Percentiles rank a stretch among this genome's conserved stretches.
Conservation (phyloP, 1,140 invertebrate species). For the Apis laboriosa region DNA sequence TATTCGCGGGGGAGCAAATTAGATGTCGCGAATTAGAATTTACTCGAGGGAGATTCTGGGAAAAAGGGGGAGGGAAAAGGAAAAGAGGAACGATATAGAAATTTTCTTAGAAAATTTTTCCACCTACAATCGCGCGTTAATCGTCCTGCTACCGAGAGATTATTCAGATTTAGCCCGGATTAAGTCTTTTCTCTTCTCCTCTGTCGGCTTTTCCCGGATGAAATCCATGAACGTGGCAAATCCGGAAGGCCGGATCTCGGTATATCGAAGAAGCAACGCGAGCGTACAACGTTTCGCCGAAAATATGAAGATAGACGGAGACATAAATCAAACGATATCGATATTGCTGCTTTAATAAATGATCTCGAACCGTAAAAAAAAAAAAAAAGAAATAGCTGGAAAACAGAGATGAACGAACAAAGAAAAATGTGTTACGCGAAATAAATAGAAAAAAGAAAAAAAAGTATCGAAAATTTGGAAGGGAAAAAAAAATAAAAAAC, state of each 20-base stretch:
- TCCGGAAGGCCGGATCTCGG: neutral
- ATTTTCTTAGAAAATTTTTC: neutral
- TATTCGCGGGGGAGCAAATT: neutral
- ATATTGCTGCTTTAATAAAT: constrained; percentile 44
- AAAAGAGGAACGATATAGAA: neutral
- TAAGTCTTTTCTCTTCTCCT: neutral
- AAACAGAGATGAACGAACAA: no score
- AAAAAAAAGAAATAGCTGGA: no score
- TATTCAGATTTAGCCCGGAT: constrained; percentile 1
- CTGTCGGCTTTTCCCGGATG: neutral
- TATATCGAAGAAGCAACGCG: neutral
- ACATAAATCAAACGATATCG: constrained; percentile 40
- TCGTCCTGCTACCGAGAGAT: neutral
- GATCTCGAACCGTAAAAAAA: neutral
- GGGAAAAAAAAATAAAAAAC: neutral
- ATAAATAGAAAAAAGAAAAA: no score
- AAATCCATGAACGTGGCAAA: neutral
- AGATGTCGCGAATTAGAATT: neutral
- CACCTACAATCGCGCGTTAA: neutral
- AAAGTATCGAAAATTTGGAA: neutral
- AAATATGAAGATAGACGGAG: constrained; percentile 5
- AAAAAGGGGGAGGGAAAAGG: no score
- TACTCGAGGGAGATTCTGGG: neutral
- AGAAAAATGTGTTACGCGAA: no score
- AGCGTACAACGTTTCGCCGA: neutral